Evolutionary conservation across 2,888 invertebrate species (phyloP), one percentile per base, ranked within the genome.

Genomic region (Amorpha juglandis): DNA sequence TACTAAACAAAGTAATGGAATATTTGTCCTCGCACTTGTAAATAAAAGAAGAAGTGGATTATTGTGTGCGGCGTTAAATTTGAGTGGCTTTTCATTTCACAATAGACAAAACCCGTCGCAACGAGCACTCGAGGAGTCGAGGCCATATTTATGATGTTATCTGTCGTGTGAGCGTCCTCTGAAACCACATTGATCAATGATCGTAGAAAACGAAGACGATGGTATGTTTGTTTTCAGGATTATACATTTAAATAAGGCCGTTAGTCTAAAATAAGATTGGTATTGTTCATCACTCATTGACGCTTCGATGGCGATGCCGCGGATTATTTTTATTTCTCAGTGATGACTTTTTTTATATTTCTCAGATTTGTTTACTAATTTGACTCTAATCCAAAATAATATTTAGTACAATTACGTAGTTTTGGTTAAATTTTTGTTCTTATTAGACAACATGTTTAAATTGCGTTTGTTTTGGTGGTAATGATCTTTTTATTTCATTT

Each of bases 91-190:
- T 88, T 87, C 81, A 84, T 91, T 91, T 90, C 91, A 91, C 91
- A 91, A 91, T 90, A 91, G 91, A 90, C 89, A 89, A 91, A 92
- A 92, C 92, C 89, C 90, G 89, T 93, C 90, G 88, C 88, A 91
- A 90, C 94, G 86, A 92, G 86, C 84, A 87, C 88, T 90, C 89
- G 83, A 89, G 80, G 85, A 87, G 81, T 87, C 85, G 91, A 95
- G 95, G 95, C 95, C 95, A 95, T 95, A 95, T 95, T 95, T 95
- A 95, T 92, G 93, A 94, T 94, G 93, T 94, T 94, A 94, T 94
- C 94, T 93, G 87, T 89, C 81, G 87, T 92, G 87, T 91, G 90
- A 93, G 92, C 93, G 91, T 93, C 91, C 86, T 88, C 82, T 78
- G 86, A 88, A 89, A 90, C 83, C 88, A 86, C 89, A 91, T 91